Base-by-base conservation (phyloP, 2,888 invertebrate genomes). In the Serrognathus titanus region DNA sequence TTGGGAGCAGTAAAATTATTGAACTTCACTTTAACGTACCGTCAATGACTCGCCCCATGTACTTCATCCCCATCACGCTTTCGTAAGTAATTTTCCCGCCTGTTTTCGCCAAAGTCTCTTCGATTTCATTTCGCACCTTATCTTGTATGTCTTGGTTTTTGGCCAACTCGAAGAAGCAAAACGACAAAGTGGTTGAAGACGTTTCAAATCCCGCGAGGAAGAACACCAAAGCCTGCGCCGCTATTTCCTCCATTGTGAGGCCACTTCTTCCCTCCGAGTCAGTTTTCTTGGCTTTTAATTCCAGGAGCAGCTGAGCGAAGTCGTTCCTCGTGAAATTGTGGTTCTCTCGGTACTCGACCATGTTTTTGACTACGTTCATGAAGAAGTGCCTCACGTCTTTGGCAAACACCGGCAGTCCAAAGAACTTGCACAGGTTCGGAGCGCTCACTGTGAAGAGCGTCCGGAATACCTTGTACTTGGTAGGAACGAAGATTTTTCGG, bases 201-300 rank as follows among this genome's bases (percentile, higher is more conserved):
- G 80, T 80, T 57, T 79, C 79, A 59, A 75, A 79, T 1, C 79
- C 79, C n/a, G 79, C 80, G 1, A 76, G 31, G 57, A 78, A 78
- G 61, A 81, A 79, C 0, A 79, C 70, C 1, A 78, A 64, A 2
- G 72, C 65, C 12, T 78, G 75, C 0, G 78, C 69, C 0, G 67
- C 53, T 31, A 78, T 60, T 35, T 53, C 37, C 0, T 68, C 58
- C 3, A 55, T 51, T 1, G 51, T 51, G 9, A 55, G 41, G 6
- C 24, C 24, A 6, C 4, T 2, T 16, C 2, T 16, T 16, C 16
- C 16, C 5, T 49, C 40, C 8, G n/a, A 35, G 8, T 24, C 24
- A 6, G 6, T 24, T 24, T 24, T 24, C n/a, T 51, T 56, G 31
- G 57, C 65, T 56, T 57, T 60, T 46, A 57, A 60, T 38, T 71